A percentile compares a stretch with the other conserved stretches of the same genome.
phyloP scores from a whole-genome alignment of 2,888 invertebrate species.

The Thelaira solivaga region DNA sequence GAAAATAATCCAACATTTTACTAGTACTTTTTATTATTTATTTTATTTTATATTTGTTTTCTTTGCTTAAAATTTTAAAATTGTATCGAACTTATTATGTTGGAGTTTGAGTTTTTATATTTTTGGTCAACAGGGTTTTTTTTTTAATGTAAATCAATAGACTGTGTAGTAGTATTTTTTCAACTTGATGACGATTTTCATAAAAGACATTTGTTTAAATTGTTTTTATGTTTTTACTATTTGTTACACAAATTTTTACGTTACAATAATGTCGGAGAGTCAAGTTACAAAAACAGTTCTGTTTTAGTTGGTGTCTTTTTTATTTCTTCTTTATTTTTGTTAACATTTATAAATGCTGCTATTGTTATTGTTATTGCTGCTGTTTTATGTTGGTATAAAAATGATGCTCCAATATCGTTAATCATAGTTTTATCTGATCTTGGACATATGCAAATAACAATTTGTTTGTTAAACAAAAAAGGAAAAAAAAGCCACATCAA shows the following conservation, averaged over 20 bases:
- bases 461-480: slow-evolving; percentile 51
- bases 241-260: not conserved
- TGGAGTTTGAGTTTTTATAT: no score
- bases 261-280: slow-evolving; percentile 3
- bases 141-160: slow-evolving; percentile 46
- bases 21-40: no score
- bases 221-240: not conserved
- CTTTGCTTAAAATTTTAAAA: no score
- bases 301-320: slow-evolving; percentile 16
- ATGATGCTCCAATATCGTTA: slow-evolving; percentile 62
- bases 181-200: slow-evolving; percentile 58
- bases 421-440: slow-evolving; percentile 64
- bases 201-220: slow-evolving; percentile 52
- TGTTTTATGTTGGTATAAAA: slow-evolving; percentile 36
- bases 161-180: slow-evolving; percentile 32
- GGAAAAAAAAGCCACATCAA: no score
- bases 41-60: no score
- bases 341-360: slow-evolving; percentile 13
- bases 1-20: no score
- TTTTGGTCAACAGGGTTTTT: no score
- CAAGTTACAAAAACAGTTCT: slow-evolving; percentile 4
- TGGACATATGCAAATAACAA: slow-evolving; percentile 62
- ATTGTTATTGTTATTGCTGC: not conserved
- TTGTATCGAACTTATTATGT: no score
- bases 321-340: no score